Evolutionary conservation across 2,888 invertebrate species (phyloP).

Genomic region (Netelia virgata): DNA sequence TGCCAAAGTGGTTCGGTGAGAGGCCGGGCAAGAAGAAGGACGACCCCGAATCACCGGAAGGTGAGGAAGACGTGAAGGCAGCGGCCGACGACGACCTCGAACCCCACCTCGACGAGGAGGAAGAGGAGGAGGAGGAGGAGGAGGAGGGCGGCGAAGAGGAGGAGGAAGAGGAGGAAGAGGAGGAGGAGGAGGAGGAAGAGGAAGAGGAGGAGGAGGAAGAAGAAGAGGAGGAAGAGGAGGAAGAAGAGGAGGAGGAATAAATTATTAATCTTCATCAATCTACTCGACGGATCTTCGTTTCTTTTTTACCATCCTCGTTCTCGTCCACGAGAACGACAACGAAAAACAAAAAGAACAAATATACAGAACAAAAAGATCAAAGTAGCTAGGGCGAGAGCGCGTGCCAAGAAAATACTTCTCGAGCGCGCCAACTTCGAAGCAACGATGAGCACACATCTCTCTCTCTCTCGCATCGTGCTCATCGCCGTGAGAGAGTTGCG

Average conservation of each 20-base stretch:
- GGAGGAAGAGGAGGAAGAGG: constrained; percentile 84
- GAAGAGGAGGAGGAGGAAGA: constrained; percentile 83
- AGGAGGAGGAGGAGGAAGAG: constrained; percentile 74
- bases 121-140: constrained; percentile 91
- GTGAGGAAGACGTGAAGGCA: constrained; percentile 94
- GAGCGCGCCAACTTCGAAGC: constrained; percentile 30
- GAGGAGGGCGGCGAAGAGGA: constrained; percentile 90
- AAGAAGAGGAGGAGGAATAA: constrained; percentile 77
- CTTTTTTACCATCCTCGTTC: constrained; percentile 52
- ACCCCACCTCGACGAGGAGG: constrained; percentile 89
- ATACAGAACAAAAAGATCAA: constrained; percentile 37
- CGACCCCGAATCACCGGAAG: constrained; percentile 95
- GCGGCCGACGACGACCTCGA: constrained; percentile 90
- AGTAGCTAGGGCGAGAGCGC: constrained; percentile 27
- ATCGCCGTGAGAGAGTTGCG: neutral
- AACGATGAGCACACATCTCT: neutral
- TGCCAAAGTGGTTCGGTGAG: constrained; percentile 98
- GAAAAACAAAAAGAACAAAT: constrained; percentile 10
- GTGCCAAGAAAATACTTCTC: neutral
- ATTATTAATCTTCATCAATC: constrained; percentile 50
- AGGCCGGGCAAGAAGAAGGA: constrained; percentile 96
- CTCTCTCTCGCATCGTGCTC: constrained; percentile 5
- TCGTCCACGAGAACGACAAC: constrained; percentile 52
- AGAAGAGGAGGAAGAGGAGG: constrained; percentile 82
- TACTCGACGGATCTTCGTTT: constrained; percentile 54